Percentiles rank a stretch among this genome's conserved stretches.
phyloP scores from a whole-genome alignment of 1,140 invertebrate species.

The Nymphalis io region DNA sequence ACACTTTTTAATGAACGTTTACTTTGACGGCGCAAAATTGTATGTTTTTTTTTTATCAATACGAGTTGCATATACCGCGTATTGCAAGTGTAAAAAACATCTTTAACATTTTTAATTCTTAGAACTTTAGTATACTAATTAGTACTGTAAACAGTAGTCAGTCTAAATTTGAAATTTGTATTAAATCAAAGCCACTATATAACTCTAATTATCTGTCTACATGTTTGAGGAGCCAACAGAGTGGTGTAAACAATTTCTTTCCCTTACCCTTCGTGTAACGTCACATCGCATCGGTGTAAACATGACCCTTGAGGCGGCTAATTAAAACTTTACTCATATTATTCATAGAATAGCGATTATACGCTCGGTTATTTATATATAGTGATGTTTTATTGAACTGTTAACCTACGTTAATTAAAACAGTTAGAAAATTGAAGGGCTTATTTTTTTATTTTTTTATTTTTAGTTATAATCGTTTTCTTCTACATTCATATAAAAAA shows the following conservation, averaged over 20 bases:
- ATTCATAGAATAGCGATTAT: conserved; percentile 17
- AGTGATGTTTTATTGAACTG: no score
- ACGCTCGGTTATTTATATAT: not conserved
- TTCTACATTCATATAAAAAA: no score
- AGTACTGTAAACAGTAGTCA: no score
- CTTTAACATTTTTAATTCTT: not conserved
- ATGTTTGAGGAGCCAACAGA: conserved; percentile 25
- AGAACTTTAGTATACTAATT: no score
- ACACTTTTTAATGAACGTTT: not conserved
- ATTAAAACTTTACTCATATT: conserved; percentile 40
- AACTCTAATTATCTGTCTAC: conserved; percentile 37
- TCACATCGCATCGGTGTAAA: conserved; percentile 34
- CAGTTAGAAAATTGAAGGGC: no score
- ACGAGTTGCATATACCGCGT: no score
- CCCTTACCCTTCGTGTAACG: conserved; percentile 26
- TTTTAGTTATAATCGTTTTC: no score
- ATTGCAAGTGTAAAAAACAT: not conserved
- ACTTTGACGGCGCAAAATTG: not conserved
- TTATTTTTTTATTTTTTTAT: no score
- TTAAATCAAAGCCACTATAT: conserved; percentile 6
- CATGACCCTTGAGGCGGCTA: conserved; percentile 41
- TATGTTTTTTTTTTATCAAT: not conserved
- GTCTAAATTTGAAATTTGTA: no score
- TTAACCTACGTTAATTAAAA: no score
- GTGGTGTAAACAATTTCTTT: conserved; percentile 36